Evolutionary conservation across 2,888 invertebrate species (phyloP).

Genomic region (Linnaemya vulpina): DNA sequence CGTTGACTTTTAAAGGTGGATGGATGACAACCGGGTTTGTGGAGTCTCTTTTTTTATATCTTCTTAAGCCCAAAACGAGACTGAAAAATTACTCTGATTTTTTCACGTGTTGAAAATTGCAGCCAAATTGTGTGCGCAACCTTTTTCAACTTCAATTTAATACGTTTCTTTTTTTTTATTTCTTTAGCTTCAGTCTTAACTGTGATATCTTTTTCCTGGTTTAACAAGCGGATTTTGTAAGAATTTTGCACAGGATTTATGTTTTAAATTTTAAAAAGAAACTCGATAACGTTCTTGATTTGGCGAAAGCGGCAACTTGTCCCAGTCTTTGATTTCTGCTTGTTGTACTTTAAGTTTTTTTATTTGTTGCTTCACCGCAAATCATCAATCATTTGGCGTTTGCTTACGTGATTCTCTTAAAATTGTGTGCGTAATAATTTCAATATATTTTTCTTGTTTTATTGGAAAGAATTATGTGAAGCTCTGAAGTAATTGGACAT

Average conservation of each 20-base stretch:
- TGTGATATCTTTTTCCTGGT: not conserved
- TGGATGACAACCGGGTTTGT: conserved; percentile 51
- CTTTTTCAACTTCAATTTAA: not conserved
- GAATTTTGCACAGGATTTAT: not conserved
- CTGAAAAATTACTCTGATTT: conserved; percentile 49
- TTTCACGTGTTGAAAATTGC: conserved; percentile 29
- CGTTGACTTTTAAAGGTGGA: conserved; percentile 62
- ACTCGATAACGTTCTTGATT: too few relatives aligned
- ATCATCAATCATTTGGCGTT: too few relatives aligned
- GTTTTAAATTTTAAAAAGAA: not conserved
- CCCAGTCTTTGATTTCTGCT: not conserved
- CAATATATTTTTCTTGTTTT: too few relatives aligned
- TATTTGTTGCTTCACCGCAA: too few relatives aligned
- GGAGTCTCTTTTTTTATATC: not conserved
- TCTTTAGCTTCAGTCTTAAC: not conserved
- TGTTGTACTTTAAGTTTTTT: too few relatives aligned
- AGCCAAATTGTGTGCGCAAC: not conserved
- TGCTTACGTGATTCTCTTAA: too few relatives aligned
- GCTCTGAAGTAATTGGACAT: too few relatives aligned
- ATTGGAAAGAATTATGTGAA: too few relatives aligned
- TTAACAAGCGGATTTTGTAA: not conserved
- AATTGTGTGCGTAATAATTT: too few relatives aligned
- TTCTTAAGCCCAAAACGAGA: conserved; percentile 2
- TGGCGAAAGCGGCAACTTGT: too few relatives aligned
- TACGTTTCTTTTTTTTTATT: not conserved